These are phyloP conservation scores for Microtus ochrogaster DNA, from an alignment of 2,113 vertebrate species.

Conservation along the genomic window DNA sequence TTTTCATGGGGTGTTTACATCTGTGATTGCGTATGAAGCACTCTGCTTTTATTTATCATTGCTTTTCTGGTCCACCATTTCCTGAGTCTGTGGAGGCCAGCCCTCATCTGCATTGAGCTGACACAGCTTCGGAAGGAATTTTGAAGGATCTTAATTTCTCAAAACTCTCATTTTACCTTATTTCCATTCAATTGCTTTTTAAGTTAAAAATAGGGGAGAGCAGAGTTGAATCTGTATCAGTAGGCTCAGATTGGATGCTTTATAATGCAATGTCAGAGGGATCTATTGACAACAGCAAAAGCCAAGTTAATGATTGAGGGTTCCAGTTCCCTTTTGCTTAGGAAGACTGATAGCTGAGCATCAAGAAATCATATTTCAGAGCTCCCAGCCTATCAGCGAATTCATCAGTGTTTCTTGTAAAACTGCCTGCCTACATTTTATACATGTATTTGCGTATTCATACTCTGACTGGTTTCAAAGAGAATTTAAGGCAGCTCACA, in stretches of 20 bases:
- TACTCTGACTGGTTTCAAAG: neutral
- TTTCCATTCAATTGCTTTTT: constrained; percentile 64
- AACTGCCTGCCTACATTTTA: neutral
- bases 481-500: neutral
- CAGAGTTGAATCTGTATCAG: constrained; percentile 24
- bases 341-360: neutral
- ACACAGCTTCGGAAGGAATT: constrained; percentile 63
- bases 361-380: neutral
- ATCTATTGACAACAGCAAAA: neutral
- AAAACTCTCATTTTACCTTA: constrained; percentile 43
- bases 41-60: constrained; percentile 28
- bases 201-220: constrained; percentile 48
- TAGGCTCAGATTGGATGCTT: neutral
- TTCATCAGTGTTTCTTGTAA: neutral
- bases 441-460: constrained; percentile 39
- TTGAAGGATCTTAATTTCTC: constrained; percentile 69
- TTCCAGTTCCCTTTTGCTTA: neutral
- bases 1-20: constrained; percentile 55
- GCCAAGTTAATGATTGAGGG: neutral
- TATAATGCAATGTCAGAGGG: neutral
- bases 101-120: constrained; percentile 69
- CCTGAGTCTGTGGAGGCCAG: constrained; percentile 8
- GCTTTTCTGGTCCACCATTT: constrained; percentile 49
- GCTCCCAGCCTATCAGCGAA: neutral
- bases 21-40: constrained; percentile 44